phyloP scores from a whole-genome alignment of 2,797 vertebrate species.

The Ibycter americanus region DNA sequence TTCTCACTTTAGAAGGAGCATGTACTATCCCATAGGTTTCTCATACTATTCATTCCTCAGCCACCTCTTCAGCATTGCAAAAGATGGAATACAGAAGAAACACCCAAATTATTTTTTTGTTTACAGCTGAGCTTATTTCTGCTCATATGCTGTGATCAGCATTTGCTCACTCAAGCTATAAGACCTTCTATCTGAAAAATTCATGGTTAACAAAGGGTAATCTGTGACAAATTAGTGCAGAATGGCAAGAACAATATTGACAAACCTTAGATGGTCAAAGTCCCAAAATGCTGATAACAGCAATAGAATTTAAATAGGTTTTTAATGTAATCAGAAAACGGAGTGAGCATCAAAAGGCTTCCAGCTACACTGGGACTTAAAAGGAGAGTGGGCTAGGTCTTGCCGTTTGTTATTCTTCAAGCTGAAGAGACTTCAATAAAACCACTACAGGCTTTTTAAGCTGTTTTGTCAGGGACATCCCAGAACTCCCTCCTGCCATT shows the following conservation, averaged over 20 bases:
- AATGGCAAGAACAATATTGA: slow-evolving; percentile 61
- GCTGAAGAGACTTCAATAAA: background rate
- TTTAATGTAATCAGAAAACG: background rate
- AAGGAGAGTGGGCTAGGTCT: background rate
- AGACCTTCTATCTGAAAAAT: slow-evolving; percentile 18
- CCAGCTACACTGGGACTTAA: background rate
- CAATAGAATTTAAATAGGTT: slow-evolving; percentile 30
- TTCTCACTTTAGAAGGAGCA: background rate
- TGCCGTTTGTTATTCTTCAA: slow-evolving; percentile 6
- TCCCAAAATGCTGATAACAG: slow-evolving; percentile 52
- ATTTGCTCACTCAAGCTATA: background rate
- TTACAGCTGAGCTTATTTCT: background rate
- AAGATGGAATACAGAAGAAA: background rate
- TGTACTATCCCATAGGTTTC: background rate
- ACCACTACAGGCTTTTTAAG: background rate
- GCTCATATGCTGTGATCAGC: background rate
- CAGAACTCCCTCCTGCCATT: background rate
- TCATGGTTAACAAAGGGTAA: slow-evolving; percentile 1
- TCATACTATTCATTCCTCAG: background rate
- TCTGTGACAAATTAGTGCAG: slow-evolving; percentile 48
- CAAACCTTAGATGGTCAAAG: background rate
- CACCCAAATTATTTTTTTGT: background rate
- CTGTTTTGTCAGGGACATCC: background rate
- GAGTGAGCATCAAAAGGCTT: background rate
- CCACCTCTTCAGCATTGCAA: background rate